Conservation (phyloP, 1,140 invertebrate genomes). For the Trachymyrmex septentrionalis region DNA sequence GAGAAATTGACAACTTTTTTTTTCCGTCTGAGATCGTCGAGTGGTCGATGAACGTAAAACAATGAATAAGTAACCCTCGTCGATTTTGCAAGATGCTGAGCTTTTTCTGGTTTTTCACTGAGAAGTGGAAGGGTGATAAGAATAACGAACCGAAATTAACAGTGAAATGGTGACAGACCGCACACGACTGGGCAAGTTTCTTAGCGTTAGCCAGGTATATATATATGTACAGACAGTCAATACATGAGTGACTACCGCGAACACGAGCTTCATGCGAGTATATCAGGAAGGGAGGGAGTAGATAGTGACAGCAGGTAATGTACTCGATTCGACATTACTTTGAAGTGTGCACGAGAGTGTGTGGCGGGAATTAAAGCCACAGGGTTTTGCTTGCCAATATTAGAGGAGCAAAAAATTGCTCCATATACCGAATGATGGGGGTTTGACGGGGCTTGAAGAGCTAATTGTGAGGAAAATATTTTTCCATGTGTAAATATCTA, state of each 20-base stretch:
- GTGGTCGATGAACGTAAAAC: not conserved
- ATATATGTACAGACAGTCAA: slow-evolving; percentile 65
- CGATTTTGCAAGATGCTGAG: not conserved
- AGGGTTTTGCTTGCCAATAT: not conserved
- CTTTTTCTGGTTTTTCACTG: not conserved
- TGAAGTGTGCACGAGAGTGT: slow-evolving; percentile 1
- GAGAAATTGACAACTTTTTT: not conserved
- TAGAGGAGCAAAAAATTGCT: not conserved
- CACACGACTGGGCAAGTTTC: slow-evolving; percentile 72
- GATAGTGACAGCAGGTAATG: slow-evolving; percentile 36
- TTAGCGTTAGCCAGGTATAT: slow-evolving; percentile 68
- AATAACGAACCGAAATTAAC: slow-evolving; percentile 7
- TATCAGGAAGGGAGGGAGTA: slow-evolving; percentile 50
- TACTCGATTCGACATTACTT: slow-evolving; percentile 15
- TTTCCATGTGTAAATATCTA: not conserved
- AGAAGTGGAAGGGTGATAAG: not conserved
- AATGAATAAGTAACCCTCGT: not conserved
- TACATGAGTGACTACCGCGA: slow-evolving; percentile 62
- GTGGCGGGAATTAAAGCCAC: not conserved
- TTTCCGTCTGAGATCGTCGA: not conserved
- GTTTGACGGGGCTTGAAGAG: not conserved
- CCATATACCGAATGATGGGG: not conserved
- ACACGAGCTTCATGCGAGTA: slow-evolving; percentile 44
- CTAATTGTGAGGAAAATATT: not conserved
- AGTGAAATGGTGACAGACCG: slow-evolving; percentile 65